A percentile compares a stretch with the other conserved stretches of the same genome.
These are phyloP conservation scores for Atta colombica DNA, from an alignment of 1,140 invertebrate genomes.

Conservation along the genomic window DNA sequence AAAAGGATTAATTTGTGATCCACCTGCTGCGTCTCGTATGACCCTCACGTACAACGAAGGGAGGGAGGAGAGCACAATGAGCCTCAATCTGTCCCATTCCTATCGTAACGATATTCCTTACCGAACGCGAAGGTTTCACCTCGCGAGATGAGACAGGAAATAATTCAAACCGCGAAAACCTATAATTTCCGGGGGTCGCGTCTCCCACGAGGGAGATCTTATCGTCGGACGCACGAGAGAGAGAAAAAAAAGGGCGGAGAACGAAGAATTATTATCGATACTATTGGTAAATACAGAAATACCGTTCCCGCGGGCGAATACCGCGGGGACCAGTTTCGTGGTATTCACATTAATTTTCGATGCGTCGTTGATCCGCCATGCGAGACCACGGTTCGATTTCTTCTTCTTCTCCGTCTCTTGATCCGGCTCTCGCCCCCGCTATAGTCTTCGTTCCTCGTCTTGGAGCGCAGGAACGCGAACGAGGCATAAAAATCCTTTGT, in stretches of 20 bases:
- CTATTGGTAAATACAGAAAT: conserved; percentile 82
- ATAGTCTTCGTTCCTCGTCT: conserved; percentile 54
- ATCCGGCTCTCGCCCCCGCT: conserved; percentile 23
- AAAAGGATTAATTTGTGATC: conserved; percentile 32
- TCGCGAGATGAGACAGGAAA: conserved; percentile 72
- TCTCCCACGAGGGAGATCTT: conserved; percentile 78
- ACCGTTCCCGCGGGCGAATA: conserved; percentile 75
- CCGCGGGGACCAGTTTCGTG: conserved; percentile 78
- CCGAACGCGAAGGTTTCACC: conserved; percentile 19
- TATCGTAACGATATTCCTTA: conserved; percentile 37
- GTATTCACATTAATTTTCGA: conserved; percentile 80
- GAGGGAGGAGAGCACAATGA: background rate
- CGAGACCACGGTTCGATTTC: conserved; percentile 72
- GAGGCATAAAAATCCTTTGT: conserved; percentile 65
- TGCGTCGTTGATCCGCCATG: conserved; percentile 78
- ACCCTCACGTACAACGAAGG: background rate
- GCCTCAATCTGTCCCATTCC: conserved; percentile 44
- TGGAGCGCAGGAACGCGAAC: conserved; percentile 62
- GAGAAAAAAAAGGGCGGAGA: conserved; percentile 12
- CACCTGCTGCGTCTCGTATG: conserved; percentile 4
- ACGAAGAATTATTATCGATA: conserved; percentile 81
- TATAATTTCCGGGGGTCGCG: conserved; percentile 80
- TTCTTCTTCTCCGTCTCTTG: conserved; percentile 72
- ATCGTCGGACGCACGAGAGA: conserved; percentile 69
- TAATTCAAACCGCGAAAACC: conserved; percentile 83